Conservation (phyloP, 1,140 invertebrate genomes). For the Caenorhabditis latens region DNA sequence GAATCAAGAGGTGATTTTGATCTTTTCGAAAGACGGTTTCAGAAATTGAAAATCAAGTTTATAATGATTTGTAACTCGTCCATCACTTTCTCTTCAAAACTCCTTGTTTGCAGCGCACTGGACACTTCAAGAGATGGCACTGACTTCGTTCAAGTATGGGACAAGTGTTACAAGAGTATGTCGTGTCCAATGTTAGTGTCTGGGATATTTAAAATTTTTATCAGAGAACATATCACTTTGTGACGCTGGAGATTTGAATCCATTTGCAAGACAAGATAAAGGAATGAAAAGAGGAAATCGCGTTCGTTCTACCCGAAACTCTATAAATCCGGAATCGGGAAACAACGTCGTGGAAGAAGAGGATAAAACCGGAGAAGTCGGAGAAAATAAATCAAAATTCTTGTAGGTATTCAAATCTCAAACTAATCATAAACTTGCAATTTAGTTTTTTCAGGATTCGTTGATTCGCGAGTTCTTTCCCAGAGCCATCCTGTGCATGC, state of each 20-base stretch:
- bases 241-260: too few relatives aligned
- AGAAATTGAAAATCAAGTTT: neutral
- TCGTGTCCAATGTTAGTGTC: neutral
- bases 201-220: neutral
- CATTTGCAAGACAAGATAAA: neutral
- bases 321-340: neutral
- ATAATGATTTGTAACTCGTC: too few relatives aligned
- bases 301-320: neutral
- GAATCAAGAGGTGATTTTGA: neutral
- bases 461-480: neutral
- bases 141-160: neutral
- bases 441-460: conserved; percentile 41
- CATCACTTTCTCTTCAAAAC: neutral
- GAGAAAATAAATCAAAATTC: neutral
- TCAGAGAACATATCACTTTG: neutral
- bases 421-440: neutral
- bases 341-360: neutral
- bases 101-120: neutral
- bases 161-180: neutral
- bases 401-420: neutral
- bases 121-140: neutral
- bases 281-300: neutral
- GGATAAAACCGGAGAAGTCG: neutral
- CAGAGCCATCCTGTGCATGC: too few relatives aligned
- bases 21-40: neutral